Conservation (phyloP, 1,140 invertebrate genomes). For the Cepaea nemoralis region DNA sequence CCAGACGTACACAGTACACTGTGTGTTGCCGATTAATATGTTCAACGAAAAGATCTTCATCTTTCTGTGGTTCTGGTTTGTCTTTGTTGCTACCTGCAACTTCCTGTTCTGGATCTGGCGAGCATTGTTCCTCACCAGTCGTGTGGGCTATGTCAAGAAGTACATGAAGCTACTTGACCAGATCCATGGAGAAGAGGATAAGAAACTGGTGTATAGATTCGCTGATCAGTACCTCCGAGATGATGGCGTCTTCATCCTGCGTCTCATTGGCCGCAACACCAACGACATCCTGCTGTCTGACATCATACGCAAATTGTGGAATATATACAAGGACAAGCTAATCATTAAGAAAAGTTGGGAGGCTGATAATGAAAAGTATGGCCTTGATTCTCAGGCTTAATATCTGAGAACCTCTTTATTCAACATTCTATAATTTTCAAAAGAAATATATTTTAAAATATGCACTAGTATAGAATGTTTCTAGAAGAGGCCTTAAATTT, state of each 20-base stretch:
- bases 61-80: conserved; percentile 71
- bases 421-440: too few relatives aligned
- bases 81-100: conserved; percentile 63
- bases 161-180: conserved; percentile 64
- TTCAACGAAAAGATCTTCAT: conserved; percentile 76
- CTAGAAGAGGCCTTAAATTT: too few relatives aligned
- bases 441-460: too few relatives aligned
- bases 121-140: conserved; percentile 57
- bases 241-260: conserved; percentile 69
- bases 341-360: conserved; percentile 56
- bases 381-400: conserved; percentile 47
- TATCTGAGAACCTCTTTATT: too few relatives aligned
- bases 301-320: conserved; percentile 67
- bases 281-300: conserved; percentile 69
- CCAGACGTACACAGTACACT: conserved; percentile 72
- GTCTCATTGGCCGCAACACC: conserved; percentile 67
- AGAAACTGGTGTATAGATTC: conserved; percentile 61
- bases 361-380: conserved; percentile 54
- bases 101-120: conserved; percentile 67
- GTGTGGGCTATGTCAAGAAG: conserved; percentile 66
- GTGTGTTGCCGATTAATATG: conserved; percentile 75
- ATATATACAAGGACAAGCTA: conserved; percentile 63
- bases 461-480: too few relatives aligned
- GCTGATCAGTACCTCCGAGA: conserved; percentile 67
- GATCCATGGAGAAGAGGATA: conserved; percentile 59